Percentiles rank a stretch among this genome's conserved stretches.
Evolutionary conservation across 2,797 vertebrate genomes (phyloP).

Genomic region (Pseudocheirus occidentalis): DNA sequence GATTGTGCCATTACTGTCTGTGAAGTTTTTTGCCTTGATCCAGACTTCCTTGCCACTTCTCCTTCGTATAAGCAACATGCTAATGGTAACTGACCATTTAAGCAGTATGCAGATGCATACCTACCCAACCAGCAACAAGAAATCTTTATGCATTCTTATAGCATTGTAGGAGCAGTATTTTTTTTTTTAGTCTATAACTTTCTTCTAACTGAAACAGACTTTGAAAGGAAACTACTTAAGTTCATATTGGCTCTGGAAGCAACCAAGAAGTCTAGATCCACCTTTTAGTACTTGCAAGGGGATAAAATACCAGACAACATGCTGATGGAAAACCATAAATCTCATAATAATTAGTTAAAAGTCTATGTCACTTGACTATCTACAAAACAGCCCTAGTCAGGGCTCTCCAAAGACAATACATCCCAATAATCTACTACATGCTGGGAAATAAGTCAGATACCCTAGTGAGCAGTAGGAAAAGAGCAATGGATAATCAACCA

Average conservation of each 20-base stretch:
- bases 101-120: neutral
- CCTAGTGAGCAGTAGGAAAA: no score
- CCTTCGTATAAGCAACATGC: neutral
- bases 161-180: neutral
- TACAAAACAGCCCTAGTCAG: no score
- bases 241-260: neutral
- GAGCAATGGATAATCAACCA: no score
- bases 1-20: neutral
- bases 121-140: neutral
- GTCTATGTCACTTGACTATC: neutral
- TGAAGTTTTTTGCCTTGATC: neutral
- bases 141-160: neutral
- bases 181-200: neutral
- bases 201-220: neutral
- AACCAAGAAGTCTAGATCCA: neutral
- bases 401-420: no score
- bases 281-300: neutral
- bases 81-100: neutral
- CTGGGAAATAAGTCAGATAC: no score
- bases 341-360: neutral
- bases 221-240: neutral
- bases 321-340: neutral
- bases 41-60: neutral
- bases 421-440: no score
- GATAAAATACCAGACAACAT: neutral